A percentile compares a stretch with the other conserved stretches of the same genome.
Conservation (phyloP, 2,888 invertebrate genomes). For the Opisthograptis luteolata region DNA sequence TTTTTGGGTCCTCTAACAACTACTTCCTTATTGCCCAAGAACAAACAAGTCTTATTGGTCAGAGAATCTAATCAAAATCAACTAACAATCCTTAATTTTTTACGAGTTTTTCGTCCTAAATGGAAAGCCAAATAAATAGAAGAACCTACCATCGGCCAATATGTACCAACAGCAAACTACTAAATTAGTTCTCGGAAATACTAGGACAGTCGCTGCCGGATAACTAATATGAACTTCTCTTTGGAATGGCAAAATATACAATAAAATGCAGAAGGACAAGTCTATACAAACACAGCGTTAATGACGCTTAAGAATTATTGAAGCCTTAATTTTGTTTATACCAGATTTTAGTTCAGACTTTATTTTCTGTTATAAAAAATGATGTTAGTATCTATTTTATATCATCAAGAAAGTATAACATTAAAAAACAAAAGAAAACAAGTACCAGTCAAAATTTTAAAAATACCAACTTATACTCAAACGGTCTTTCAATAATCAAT, state of each 20-base stretch:
- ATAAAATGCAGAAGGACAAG: conserved; percentile 10
- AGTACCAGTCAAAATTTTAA: too few relatives aligned
- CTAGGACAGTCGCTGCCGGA: conserved; percentile 12
- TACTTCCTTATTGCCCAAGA: too few relatives aligned
- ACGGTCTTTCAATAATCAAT: too few relatives aligned
- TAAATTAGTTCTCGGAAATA: conserved; percentile 22
- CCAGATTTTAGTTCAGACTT: too few relatives aligned
- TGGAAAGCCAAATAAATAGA: conserved; percentile 3
- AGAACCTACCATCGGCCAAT: background rate
- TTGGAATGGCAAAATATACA: conserved; percentile 1
- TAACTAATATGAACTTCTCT: conserved; percentile 23
- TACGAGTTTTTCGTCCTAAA: background rate
- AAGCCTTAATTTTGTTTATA: too few relatives aligned
- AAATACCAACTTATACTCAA: too few relatives aligned
- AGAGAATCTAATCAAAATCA: background rate
- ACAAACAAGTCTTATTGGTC: background rate
- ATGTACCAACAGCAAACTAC: conserved; percentile 13
- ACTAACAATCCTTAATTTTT: too few relatives aligned
- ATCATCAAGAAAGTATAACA: too few relatives aligned
- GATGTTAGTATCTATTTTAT: too few relatives aligned
- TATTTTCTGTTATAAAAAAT: too few relatives aligned
- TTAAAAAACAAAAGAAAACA: too few relatives aligned
- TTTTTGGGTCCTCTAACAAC: too few relatives aligned
- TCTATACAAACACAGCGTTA: background rate
- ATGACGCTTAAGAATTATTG: background rate